phyloP scores from a whole-genome alignment of 2,888 invertebrate genomes.

The Ferdinandea cuprea region DNA sequence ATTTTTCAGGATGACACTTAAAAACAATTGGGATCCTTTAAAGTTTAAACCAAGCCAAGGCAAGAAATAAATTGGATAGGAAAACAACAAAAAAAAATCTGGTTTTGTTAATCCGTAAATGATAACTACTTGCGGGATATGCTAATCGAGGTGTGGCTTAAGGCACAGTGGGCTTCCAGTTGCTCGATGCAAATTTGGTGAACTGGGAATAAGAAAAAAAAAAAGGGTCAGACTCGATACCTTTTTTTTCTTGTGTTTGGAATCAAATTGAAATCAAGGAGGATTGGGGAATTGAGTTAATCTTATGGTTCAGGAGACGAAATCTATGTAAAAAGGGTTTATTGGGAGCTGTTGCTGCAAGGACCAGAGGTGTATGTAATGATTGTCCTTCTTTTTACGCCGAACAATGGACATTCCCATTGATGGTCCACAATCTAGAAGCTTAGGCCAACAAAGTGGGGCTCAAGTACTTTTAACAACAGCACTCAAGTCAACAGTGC shows the following conservation, averaged over 20 bases:
- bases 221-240: neutral
- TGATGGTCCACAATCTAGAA: no score
- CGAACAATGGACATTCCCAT: no score
- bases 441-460: no score
- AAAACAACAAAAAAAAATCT: neutral
- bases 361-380: no score
- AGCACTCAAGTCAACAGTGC: no score
- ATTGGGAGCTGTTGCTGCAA: no score
- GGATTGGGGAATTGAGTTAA: no score
- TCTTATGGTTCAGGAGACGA: no score
- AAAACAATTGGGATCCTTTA: conserved; percentile 14
- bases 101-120: conserved; percentile 3
- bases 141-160: neutral
- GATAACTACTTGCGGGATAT: neutral
- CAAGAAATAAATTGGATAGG: neutral
- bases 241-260: neutral
- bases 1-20: conserved; percentile 59
- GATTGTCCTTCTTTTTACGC: no score
- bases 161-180: neutral
- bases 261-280: neutral
- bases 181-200: neutral
- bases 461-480: no score
- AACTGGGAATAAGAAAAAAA: neutral
- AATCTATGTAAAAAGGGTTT: no score
- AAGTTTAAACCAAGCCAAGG: neutral